Evolutionary conservation across 2,113 vertebrate species (phyloP), one percentile per base, ranked within the genome.

Genomic region (Potamarius usumacintae): DNA sequence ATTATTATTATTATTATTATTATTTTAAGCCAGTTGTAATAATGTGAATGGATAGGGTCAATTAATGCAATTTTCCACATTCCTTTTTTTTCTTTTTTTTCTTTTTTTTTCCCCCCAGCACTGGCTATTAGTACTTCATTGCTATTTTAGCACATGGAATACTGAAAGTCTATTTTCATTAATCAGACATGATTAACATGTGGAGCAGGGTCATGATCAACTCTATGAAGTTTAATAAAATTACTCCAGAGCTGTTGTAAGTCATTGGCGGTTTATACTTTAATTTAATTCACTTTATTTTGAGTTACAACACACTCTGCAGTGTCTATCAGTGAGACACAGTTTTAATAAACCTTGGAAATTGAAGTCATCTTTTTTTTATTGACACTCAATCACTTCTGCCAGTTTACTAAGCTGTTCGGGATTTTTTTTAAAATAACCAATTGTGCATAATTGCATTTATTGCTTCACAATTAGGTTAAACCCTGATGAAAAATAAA

Each of bases 311-410:
- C 42, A 62, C 22, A 30, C 65, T 81, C 15, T 9, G 27, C 48
- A 22, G 15, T 87, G 27, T 48, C 34, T 57, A 82, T 89, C 48
- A 84, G 55, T 42, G 15, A n/a, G 22, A 60, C 74, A 77, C 50
- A 42, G 12, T 50, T 76, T 48, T 81, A 80, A 84, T 65, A 84
- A 63, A 80, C 9, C 34, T 34, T 50, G 50, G 55, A 85, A 76
- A 85, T 76, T 87, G 9, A 82, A 81, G 84, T 86, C 3, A 71
- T 83, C 55, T 42, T 42, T 42, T 84, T 72, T 89, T 81, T 30
- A 74, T 7, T 65, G 58, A 18, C 58, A 27, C 1, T 27, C 15
- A 55, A 72, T 14, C 7, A n/a, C 25, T 57, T 84, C 20, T 8
- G 65, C 27, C 83, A 62, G 60, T 79, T 84, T 20, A 57, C 25